These are phyloP conservation scores for Vandiemenella viatica DNA, from an alignment of 2,888 invertebrate species.

Conservation along the genomic window DNA sequence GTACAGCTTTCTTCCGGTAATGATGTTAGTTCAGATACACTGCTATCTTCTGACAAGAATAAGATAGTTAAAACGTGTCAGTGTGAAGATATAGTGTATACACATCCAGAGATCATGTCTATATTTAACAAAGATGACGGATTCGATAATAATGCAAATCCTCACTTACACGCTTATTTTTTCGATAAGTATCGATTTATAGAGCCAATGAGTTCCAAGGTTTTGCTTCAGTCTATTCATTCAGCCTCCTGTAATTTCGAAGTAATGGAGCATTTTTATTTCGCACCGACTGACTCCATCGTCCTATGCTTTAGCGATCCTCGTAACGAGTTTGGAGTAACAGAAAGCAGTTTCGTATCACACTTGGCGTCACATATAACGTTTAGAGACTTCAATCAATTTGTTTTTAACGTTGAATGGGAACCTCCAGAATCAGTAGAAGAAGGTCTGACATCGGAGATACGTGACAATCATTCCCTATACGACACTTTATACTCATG, in stretches of 20 bases:
- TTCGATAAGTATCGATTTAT: not conserved
- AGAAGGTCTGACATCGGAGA: too few relatives aligned
- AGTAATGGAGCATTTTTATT: constrained; percentile 18
- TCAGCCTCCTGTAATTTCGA: constrained; percentile 20
- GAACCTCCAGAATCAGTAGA: not conserved
- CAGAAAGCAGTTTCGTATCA: constrained; percentile 12
- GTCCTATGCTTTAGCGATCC: constrained; percentile 21
- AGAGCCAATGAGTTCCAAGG: constrained; percentile 1
- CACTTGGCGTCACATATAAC: constrained; percentile 5
- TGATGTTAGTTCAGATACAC: too few relatives aligned
- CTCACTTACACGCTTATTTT: too few relatives aligned
- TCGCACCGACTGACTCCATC: constrained; percentile 22
- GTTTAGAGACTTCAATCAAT: constrained; percentile 1
- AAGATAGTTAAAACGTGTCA: too few relatives aligned
- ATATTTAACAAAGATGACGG: too few relatives aligned
- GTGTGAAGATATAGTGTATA: too few relatives aligned
- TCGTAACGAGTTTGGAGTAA: constrained; percentile 6
- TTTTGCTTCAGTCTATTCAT: constrained; percentile 19
- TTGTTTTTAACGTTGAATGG: constrained; percentile 1
- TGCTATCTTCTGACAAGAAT: too few relatives aligned
- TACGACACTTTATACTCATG: too few relatives aligned
- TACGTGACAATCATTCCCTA: too few relatives aligned
- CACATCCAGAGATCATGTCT: too few relatives aligned
- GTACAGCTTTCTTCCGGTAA: too few relatives aligned
- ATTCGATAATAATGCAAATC: too few relatives aligned